Conservation (phyloP, 2,888 invertebrate genomes). For the Stenolophus ochropezus region DNA sequence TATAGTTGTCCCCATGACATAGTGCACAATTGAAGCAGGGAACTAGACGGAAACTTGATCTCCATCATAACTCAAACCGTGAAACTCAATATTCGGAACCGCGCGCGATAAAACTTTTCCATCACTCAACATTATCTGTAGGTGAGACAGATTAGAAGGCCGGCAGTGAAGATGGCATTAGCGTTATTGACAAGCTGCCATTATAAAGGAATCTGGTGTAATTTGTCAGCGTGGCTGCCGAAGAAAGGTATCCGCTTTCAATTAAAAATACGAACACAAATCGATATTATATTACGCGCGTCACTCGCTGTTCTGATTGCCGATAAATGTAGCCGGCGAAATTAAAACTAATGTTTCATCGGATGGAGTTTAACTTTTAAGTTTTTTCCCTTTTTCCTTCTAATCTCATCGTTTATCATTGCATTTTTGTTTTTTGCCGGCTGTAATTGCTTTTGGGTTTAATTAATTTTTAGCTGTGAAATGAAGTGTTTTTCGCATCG, state of each 20-base stretch:
- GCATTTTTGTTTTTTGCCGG: constrained; percentile 11
- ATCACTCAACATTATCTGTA: too few species aligned
- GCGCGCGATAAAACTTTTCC: constrained; percentile 46
- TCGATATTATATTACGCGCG: constrained; percentile 50
- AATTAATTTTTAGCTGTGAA: constrained; percentile 26
- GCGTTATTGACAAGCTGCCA: constrained; percentile 53
- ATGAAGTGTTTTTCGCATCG: constrained; percentile 21
- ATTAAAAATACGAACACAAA: constrained; percentile 54
- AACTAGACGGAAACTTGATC: background rate
- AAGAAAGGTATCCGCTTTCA: constrained; percentile 44
- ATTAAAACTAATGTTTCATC: constrained; percentile 41
- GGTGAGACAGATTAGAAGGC: constrained; percentile 50
- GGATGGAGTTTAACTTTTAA: constrained; percentile 25
- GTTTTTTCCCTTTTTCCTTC: constrained; percentile 5
- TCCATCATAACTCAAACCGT: background rate
- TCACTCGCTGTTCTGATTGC: constrained; percentile 23
- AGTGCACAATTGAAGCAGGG: background rate
- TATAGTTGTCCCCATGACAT: background rate
- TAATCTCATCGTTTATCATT: constrained; percentile 34
- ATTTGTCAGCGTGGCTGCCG: constrained; percentile 48
- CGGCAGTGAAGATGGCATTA: constrained; percentile 55
- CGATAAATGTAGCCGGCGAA: constrained; percentile 20
- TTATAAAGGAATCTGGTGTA: constrained; percentile 53
- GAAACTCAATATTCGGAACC: constrained; percentile 38
- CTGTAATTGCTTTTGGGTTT: constrained; percentile 28